A percentile compares a stretch with the other conserved stretches of the same genome.
Evolutionary conservation across 2,888 invertebrate species (phyloP).

Genomic region (Hemicrepidius hirtus): DNA sequence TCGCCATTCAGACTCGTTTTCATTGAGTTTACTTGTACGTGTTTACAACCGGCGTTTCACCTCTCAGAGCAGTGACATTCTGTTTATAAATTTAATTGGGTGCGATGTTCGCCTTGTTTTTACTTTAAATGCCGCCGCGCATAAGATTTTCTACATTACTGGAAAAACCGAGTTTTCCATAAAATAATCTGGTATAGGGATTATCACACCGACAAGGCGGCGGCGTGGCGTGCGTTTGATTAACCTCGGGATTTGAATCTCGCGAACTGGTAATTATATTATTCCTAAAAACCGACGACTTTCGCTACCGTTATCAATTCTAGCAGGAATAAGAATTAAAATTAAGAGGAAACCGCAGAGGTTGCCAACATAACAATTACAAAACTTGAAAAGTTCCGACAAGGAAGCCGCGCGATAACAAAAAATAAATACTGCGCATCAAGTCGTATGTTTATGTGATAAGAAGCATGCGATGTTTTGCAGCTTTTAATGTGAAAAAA

Average conservation of each 20-base stretch:
- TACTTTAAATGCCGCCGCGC: constrained; percentile 32
- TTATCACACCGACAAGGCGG: no score
- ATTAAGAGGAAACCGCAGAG: constrained; percentile 44
- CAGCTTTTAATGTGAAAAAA: constrained; percentile 35
- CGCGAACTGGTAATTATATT: no score
- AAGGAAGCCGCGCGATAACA: constrained; percentile 49
- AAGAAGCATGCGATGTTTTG: constrained; percentile 44
- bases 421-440: constrained; percentile 43
- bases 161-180: not conserved
- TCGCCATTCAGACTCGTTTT: constrained; percentile 57
- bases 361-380: constrained; percentile 44
- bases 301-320: constrained; percentile 26
- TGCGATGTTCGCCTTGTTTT: constrained; percentile 56
- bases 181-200: no score
- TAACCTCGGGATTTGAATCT: not conserved
- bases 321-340: constrained; percentile 22
- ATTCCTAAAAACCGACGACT: no score
- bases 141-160: no score
- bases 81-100: constrained; percentile 64
- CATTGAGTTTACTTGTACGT: constrained; percentile 53
- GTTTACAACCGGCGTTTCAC: constrained; percentile 53
- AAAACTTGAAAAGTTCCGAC: constrained; percentile 49
- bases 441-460: constrained; percentile 42
- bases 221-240: no score
- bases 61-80: constrained; percentile 59